Conservation (phyloP, 2,888 invertebrate species). For the Polymixis lichenea region DNA sequence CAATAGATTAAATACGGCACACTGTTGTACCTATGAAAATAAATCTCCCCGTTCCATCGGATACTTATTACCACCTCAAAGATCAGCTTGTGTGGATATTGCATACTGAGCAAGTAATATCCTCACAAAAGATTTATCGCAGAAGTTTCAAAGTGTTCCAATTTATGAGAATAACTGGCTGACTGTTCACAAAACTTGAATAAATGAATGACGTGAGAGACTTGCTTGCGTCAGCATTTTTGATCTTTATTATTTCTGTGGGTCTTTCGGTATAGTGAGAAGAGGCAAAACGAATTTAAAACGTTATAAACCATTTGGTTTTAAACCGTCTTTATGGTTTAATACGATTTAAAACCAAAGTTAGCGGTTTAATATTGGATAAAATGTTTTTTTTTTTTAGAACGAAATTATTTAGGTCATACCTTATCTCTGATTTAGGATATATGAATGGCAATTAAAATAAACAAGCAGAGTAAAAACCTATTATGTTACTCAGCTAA, state of each 20-base stretch:
- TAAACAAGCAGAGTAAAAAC: too few relatives aligned
- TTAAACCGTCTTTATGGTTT: too few relatives aligned
- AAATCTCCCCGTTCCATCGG: neutral
- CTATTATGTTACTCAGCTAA: too few relatives aligned
- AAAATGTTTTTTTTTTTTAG: too few relatives aligned
- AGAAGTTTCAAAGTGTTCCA: slow-evolving; percentile 18
- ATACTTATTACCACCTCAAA: slow-evolving; percentile 9
- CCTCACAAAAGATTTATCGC: slow-evolving; percentile 33
- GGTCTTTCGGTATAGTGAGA: neutral
- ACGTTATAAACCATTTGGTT: too few relatives aligned
- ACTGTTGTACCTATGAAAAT: neutral
- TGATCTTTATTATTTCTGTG: neutral
- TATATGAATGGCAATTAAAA: too few relatives aligned
- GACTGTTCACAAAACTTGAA: slow-evolving; percentile 34
- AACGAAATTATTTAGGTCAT: too few relatives aligned
- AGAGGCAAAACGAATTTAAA: neutral
- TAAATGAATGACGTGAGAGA: neutral
- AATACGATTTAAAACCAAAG: too few relatives aligned
- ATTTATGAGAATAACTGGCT: slow-evolving; percentile 6
- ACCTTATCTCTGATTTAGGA: too few relatives aligned
- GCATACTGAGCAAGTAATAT: slow-evolving; percentile 27
- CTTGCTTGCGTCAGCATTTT: neutral
- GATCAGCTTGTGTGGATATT: slow-evolving; percentile 12
- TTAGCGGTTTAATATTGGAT: too few relatives aligned
- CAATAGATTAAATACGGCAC: too few relatives aligned